phyloP scores from a whole-genome alignment of 2,888 invertebrate genomes.

The Flabesymbios commensalis region DNA sequence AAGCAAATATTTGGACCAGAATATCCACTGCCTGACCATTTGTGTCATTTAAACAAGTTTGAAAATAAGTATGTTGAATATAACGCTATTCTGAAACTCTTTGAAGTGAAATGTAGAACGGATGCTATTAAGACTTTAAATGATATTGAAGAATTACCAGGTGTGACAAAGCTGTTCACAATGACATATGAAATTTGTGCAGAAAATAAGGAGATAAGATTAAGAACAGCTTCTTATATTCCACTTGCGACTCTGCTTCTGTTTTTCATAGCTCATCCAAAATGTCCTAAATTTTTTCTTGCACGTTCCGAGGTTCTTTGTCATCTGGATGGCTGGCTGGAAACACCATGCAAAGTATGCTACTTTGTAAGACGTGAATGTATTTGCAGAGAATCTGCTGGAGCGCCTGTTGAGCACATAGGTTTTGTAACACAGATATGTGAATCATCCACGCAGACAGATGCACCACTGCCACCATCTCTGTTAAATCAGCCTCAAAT shows the following conservation, averaged over 20 bases:
- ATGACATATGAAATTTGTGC: not conserved
- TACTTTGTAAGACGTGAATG: slow-evolving; percentile 24
- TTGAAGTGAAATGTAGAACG: slow-evolving; percentile 10
- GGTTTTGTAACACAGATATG: too few species aligned
- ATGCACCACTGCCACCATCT: too few species aligned
- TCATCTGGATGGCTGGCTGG: slow-evolving; percentile 17
- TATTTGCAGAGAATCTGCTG: slow-evolving; percentile 7
- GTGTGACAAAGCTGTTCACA: not conserved
- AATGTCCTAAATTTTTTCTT: slow-evolving; percentile 19
- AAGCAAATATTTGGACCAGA: slow-evolving; percentile 17
- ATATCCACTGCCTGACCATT: slow-evolving; percentile 18
- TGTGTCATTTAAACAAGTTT: slow-evolving; percentile 13
- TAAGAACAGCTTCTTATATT: slow-evolving; percentile 11
- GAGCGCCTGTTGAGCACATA: not conserved
- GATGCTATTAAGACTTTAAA: slow-evolving; percentile 15
- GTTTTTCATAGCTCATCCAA: slow-evolving; percentile 26
- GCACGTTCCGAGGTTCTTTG: slow-evolving; percentile 13
- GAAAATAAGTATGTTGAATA: slow-evolving; percentile 26
- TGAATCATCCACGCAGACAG: too few species aligned
- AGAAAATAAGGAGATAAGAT: not conserved
- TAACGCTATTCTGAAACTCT: slow-evolving; percentile 15
- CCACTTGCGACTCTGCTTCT: slow-evolving; percentile 23
- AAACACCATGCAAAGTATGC: slow-evolving; percentile 20
- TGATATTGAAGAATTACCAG: slow-evolving; percentile 12
- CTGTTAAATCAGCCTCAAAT: too few species aligned